Evolutionary conservation across 2,113 vertebrate genomes (phyloP), one percentile per base, ranked within the genome.

Genomic region (Rhinolophus sinicus): DNA sequence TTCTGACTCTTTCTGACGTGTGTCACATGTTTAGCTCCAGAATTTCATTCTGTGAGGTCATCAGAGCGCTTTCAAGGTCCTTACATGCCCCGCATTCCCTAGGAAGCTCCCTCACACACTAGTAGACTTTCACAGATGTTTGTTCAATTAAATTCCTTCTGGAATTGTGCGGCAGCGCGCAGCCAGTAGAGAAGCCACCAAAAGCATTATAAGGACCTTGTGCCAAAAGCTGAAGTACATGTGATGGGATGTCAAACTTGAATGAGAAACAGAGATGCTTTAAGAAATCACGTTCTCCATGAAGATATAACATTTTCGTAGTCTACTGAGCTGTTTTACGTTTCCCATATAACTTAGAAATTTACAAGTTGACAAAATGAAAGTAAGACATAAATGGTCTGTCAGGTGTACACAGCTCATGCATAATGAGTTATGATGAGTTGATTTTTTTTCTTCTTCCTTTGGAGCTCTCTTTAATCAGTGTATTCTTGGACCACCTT

Each of bases 341-440:
- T 91, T 76, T 70, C 24, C 44, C 26, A 19, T 5, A 24, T 40
- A 33, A 75, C 69, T 58, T 12, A 67, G 54, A 89, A 54, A 75
- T 87, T 9, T 33, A 26, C 44, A 77, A 64, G 22, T 50, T 2
- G 16, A 64, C 6, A 80, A 11, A 85, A 21, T 21, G 18, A 77
- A 33, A 50, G 11, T 3, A 3, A 2, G 24, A 21, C 1, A 52
- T n/a, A 78, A n/a, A 19, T 10, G 6, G 1, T 47, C 30, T 22
- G 38, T 44, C 19, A 0, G 7, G 8, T 12, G 10, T 1, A 12
- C 16, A 22, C 4, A 1, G 11, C 5, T 72, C 5, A 0, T 12
- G 2, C 2, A 24, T 35, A 11, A 5, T 4, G 22, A 65, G 54
- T 38, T 6, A 24, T 1, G 7, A 7, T 0, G 26, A 33, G n/a